Conservation (phyloP, 1,140 invertebrate species). For the Temnothorax longispinosus region DNA sequence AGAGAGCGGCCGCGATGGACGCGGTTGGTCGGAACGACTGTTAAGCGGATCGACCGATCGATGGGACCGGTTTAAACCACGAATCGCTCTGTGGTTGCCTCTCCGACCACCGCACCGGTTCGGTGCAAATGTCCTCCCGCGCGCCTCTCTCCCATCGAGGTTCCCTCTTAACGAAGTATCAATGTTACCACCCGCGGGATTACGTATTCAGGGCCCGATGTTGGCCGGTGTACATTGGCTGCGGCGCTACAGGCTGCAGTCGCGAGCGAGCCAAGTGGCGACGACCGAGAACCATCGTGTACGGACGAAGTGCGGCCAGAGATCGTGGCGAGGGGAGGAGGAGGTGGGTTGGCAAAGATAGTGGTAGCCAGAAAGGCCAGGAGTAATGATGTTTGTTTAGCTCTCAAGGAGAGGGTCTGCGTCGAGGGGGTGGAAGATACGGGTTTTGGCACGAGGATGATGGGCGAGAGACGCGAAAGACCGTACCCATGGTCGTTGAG, state of each 20-base stretch:
- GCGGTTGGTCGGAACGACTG: slow-evolving; percentile 57
- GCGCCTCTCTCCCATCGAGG: neutral
- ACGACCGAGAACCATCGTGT: slow-evolving; percentile 4
- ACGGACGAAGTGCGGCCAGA: slow-evolving; percentile 43
- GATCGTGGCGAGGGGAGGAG: slow-evolving; percentile 19
- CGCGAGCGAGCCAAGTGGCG: slow-evolving; percentile 46
- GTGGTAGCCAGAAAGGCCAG: slow-evolving; percentile 61
- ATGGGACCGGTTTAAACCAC: slow-evolving; percentile 35
- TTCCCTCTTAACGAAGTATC: slow-evolving; percentile 75
- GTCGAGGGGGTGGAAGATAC: slow-evolving; percentile 73
- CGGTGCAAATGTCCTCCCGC: slow-evolving; percentile 25
- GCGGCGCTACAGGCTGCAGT: slow-evolving; percentile 56
- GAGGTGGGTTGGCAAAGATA: slow-evolving; percentile 51
- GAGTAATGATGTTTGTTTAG: slow-evolving; percentile 84
- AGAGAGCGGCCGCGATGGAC: neutral
- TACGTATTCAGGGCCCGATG: slow-evolving; percentile 74
- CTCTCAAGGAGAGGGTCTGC: slow-evolving; percentile 78
- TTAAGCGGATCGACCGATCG: slow-evolving; percentile 66
- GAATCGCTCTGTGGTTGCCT: slow-evolving; percentile 42
- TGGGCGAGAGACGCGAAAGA: slow-evolving; percentile 72
- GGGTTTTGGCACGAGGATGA: slow-evolving; percentile 80
- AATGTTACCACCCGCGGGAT: slow-evolving; percentile 74
- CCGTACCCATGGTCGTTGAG: slow-evolving; percentile 1
- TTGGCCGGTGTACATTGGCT: slow-evolving; percentile 74
- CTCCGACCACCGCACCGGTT: slow-evolving; percentile 50